A percentile compares a stretch with the other conserved stretches of the same genome.
Conservation (phyloP, 2,797 vertebrate genomes). For the Poeciliopsis gracilis region DNA sequence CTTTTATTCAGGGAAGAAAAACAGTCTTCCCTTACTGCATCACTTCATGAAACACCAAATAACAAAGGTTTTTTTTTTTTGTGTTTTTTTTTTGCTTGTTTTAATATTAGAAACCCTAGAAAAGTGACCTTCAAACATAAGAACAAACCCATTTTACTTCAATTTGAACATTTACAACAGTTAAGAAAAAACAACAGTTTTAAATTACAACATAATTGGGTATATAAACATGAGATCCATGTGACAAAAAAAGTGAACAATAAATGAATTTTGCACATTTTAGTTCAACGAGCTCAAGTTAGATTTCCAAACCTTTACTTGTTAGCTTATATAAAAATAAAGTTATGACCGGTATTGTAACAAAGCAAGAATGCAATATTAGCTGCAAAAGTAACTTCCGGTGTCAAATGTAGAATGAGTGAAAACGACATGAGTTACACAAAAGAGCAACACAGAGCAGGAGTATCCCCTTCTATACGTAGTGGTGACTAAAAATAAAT, state of each 20-base stretch:
- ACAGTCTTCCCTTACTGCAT: slow-evolving; percentile 8
- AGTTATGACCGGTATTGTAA: slow-evolving; percentile 3
- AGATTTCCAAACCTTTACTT: background rate
- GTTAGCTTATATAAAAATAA: background rate
- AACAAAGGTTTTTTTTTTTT: background rate
- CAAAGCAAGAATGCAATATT: background rate
- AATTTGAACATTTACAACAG: slow-evolving; percentile 8
- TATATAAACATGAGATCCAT: background rate
- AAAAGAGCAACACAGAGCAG: slow-evolving; percentile 2
- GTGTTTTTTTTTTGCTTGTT: slow-evolving; percentile 3
- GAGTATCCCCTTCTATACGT: background rate
- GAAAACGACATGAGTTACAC: background rate
- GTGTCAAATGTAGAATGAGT: background rate
- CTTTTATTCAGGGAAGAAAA: slow-evolving; percentile 30
- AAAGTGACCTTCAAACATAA: background rate
- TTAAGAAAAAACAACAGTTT: slow-evolving; percentile 11
- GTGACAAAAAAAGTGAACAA: slow-evolving; percentile 12
- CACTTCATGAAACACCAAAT: slow-evolving; percentile 33
- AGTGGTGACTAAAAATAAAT: slow-evolving; percentile 1
- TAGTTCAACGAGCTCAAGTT: background rate
- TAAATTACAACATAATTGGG: background rate
- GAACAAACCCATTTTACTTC: background rate
- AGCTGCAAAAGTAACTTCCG: slow-evolving; percentile 1
- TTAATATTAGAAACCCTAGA: slow-evolving; percentile 23
- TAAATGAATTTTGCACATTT: background rate